Base-by-base conservation (phyloP, 2,888 invertebrate species). In the Meliscaeva auricollis region DNA sequence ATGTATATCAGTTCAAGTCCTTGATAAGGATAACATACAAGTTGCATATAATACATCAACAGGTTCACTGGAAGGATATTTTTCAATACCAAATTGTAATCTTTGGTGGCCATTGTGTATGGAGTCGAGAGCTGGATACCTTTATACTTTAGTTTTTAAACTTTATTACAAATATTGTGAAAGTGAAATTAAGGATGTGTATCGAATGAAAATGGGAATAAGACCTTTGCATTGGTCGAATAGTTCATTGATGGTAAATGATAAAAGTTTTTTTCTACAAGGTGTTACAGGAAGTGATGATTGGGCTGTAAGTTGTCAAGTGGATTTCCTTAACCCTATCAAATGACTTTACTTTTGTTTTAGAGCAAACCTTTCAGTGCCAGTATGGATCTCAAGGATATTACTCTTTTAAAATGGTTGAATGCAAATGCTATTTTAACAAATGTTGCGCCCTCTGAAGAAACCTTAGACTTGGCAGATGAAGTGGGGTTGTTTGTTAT, bases 61-160 rank as follows among this genome's bases (percentile, higher is more conserved):
- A 3, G 73, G 50, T 4, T 17, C 32, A 3, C 48, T 83, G 2
- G 69, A 74, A 3, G 83, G 83, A 0, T 6, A 8, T 30, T 13
- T 83, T 9, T n/a, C 77, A 0, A 74, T 83, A 32, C 48, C 62
- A 0, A 41, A 77, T 9, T 78, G 69, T n/a, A 66, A 68, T 9
- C 30, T 74, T 1, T 83, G 83, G 78, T 78, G 78, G 74, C 83
- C 83, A 6, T 50, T 58, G 41, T 38, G 41, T 17, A 69, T 78
- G 78, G 48, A 62, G 6, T 4, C 30, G 1, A 48, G 30, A 41
- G 13, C 69, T 8, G 78, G 78, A 3, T 78, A 78, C 2, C 78
- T 77, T 0, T 83, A 83, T 22, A 83, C 78, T 0, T 38, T 83
- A n/a, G 74, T 78, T 0, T 68, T 78, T 11, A 58, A 56, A 48